Evolutionary conservation across 2,113 vertebrate species (phyloP), one percentile per base, ranked within the genome.

Genomic region (Smithornis capensis): DNA sequence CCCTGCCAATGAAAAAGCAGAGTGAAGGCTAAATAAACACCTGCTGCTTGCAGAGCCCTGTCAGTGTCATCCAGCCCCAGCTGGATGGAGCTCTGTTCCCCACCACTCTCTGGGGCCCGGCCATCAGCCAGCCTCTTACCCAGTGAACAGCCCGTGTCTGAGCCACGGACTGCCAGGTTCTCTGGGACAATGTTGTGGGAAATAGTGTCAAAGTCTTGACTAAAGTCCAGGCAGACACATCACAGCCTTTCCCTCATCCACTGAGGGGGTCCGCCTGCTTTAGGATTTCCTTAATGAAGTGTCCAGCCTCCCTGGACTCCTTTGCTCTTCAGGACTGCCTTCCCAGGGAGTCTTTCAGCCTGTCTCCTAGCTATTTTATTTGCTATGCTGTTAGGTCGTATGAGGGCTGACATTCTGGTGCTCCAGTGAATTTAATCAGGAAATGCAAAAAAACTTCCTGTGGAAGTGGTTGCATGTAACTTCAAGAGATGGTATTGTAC

Each of bases 391-490:
- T 59, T 67, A n/a, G 33, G n/a, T 62, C 25, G 19, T 1, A 4
- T 7, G 57, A 17, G 8, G 28, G 27, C 45, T 60, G 33, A 37
- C 25, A 4, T 91, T 90, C 67, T 80, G 28, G 38, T 67, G 25
- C 47, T 65, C 19, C 49, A 33, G 17, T 63, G 71, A 87, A 67
- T 77, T 89, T 91, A 79, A 65, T 83, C 83, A 70, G 62, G 83
- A 94, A 94, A 69, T 12, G 17, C 63, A 70, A 55, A 84, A 71
- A 90, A 90, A 55, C 52, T 56, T 90, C 33, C 59, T 19, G n/a
- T 15, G 24, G 31, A 92, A 91, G 85, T 73, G 67, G 49, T 52
- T 67, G 59, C 44, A 8, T 70, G 15, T 42, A 55, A 83, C 71
- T 55, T 93, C 68, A 67, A 40, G 50, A 62, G 63, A 33, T 8